These are phyloP conservation scores for Anthoptus insignis DNA, from an alignment of 2,888 invertebrate species.

Conservation along the genomic window DNA sequence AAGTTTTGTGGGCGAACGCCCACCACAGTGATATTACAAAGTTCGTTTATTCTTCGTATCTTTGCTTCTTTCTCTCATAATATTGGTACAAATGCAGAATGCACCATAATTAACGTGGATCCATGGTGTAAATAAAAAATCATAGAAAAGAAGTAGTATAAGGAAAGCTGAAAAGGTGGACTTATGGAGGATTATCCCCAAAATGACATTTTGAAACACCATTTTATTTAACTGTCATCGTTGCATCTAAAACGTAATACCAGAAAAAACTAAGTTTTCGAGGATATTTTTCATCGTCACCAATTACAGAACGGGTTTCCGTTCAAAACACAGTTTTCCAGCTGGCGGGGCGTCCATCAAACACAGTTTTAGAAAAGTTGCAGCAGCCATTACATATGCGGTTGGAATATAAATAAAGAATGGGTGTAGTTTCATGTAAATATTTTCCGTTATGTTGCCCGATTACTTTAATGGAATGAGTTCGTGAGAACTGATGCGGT, in stretches of 20 bases:
- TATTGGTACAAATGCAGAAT: no score
- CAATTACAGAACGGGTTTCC: neutral
- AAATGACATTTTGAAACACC: no score
- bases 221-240: no score
- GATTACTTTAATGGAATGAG: constrained; percentile 2
- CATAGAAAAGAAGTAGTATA: no score
- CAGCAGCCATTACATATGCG: neutral
- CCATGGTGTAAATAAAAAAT: no score
- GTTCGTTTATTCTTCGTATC: neutral
- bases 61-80: neutral
- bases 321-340: constrained; percentile 7
- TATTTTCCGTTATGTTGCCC: neutral
- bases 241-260: no score
- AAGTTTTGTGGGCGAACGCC: neutral
- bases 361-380: constrained; percentile 1
- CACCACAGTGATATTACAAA: neutral
- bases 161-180: no score
- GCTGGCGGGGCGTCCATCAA: constrained; percentile 3
- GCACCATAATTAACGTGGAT: no score
- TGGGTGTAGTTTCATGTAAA: neutral
- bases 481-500: neutral
- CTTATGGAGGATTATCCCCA: no score
- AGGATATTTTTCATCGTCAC: constrained; percentile 4
- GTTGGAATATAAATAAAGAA: neutral
- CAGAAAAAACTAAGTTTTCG: neutral